Conservation (phyloP, 2,888 invertebrate genomes). For the Unio delphinus region DNA sequence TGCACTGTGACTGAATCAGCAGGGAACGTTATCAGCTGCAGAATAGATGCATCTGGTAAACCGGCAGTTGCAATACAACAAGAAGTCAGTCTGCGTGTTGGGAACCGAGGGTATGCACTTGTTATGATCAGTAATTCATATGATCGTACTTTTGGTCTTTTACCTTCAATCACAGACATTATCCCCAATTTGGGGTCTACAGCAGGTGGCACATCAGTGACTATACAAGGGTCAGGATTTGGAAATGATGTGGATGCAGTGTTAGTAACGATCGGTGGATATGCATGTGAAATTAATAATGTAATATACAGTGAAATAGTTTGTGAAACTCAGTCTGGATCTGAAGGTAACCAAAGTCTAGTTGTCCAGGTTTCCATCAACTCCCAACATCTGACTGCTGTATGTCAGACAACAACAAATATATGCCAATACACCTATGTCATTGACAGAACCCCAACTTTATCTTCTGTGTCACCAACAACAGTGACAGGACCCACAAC, state of each 20-base stretch:
- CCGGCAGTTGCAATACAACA: conserved; percentile 32
- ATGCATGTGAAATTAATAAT: conserved; percentile 33
- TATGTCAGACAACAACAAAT: conserved; percentile 22
- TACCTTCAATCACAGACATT: conserved; percentile 35
- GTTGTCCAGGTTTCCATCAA: conserved; percentile 24
- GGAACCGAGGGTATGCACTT: conserved; percentile 36
- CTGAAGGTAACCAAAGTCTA: conserved; percentile 19
- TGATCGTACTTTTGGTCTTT: conserved; percentile 31
- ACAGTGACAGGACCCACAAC: conserved; percentile 29
- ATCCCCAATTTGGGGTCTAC: conserved; percentile 31
- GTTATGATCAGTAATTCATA: conserved; percentile 20
- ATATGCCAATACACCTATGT: conserved; percentile 38
- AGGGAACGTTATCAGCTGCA: conserved; percentile 19
- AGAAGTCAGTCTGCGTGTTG: conserved; percentile 27
- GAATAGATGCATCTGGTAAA: conserved; percentile 17
- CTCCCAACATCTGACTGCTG: conserved; percentile 23
- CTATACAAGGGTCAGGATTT: conserved; percentile 48
- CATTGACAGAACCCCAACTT: conserved; percentile 31
- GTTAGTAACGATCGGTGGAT: conserved; percentile 27
- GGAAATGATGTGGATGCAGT: conserved; percentile 19
- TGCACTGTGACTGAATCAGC: conserved; percentile 22
- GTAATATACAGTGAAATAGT: conserved; percentile 36
- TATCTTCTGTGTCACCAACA: conserved; percentile 28
- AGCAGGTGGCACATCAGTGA: conserved; percentile 35
- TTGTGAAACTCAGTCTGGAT: conserved; percentile 19